These are phyloP conservation scores for Acanthosepion pharaonis DNA, from an alignment of 2,888 invertebrate species.

Conservation along the genomic window DNA sequence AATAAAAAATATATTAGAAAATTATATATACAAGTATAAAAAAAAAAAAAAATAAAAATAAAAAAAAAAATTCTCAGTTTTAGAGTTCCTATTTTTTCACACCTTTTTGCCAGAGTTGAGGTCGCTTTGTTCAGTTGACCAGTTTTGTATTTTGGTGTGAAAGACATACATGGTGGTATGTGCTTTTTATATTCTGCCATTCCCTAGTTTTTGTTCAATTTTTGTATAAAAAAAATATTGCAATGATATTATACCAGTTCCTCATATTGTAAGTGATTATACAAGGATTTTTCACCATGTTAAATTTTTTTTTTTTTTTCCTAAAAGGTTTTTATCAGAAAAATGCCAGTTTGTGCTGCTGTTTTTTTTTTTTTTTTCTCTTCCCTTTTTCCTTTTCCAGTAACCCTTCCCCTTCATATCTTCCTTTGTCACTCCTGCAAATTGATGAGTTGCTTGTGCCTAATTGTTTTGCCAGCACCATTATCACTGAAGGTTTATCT, in stretches of 20 bases:
- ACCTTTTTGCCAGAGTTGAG: slow-evolving; percentile 48
- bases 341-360: neutral
- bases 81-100: slow-evolving; percentile 47
- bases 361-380: slow-evolving; percentile 40
- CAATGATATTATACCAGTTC: slow-evolving; percentile 49
- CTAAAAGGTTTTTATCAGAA: slow-evolving; percentile 2
- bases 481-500: neutral
- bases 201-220: slow-evolving; percentile 58
- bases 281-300: slow-evolving; percentile 40
- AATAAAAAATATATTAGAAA: neutral
- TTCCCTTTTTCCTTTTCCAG: neutral
- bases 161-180: slow-evolving; percentile 49
- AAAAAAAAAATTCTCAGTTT: slow-evolving; percentile 40
- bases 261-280: slow-evolving; percentile 47
- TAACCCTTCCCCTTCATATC: too few species aligned
- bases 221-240: slow-evolving; percentile 54
- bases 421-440: neutral
- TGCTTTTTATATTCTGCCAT: slow-evolving; percentile 60
- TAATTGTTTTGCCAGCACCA: neutral
- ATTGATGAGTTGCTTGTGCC: neutral
- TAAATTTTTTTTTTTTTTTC: neutral
- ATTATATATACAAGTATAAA: neutral
- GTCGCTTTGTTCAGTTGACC: slow-evolving; percentile 47
- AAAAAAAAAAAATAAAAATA: neutral
- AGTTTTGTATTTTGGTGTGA: slow-evolving; percentile 46